Evolutionary conservation across 2,797 vertebrate species (phyloP).

Genomic region (Acanthornis magna): DNA sequence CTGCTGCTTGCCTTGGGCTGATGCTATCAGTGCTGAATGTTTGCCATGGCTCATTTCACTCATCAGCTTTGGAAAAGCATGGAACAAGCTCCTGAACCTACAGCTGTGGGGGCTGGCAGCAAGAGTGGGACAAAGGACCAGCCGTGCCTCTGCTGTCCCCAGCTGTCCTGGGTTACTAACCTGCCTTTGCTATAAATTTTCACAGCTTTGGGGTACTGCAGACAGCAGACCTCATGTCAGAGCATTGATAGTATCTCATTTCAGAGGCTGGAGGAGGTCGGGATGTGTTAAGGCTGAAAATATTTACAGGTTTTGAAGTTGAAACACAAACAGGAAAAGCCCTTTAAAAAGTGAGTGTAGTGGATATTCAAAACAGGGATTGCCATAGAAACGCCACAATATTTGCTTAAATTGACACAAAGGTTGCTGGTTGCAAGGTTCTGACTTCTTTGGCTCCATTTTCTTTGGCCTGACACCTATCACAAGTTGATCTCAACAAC

Average conservation of each 20-base stretch:
- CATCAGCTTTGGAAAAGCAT: not conserved
- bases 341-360: constrained; percentile 79
- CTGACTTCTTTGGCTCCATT: constrained; percentile 70
- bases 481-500: constrained; percentile 52
- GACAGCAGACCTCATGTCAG: not conserved
- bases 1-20: not conserved
- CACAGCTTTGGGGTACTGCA: not conserved
- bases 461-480: constrained; percentile 72
- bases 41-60: not conserved
- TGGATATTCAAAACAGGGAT: constrained; percentile 84
- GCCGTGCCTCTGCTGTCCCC: not conserved
- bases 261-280: constrained; percentile 4
- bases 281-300: constrained; percentile 75
- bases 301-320: constrained; percentile 81
- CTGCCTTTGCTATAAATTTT: not conserved
- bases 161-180: not conserved
- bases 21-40: not conserved
- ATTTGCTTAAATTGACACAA: constrained; percentile 85
- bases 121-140: not conserved
- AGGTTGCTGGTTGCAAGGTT: constrained; percentile 76
- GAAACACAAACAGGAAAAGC: constrained; percentile 84
- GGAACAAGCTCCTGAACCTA: not conserved
- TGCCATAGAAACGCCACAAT: constrained; percentile 85
- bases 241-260: not conserved
- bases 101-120: not conserved